phyloP scores from a whole-genome alignment of 2,797 vertebrate species.

The Spinus olivaceus region DNA sequence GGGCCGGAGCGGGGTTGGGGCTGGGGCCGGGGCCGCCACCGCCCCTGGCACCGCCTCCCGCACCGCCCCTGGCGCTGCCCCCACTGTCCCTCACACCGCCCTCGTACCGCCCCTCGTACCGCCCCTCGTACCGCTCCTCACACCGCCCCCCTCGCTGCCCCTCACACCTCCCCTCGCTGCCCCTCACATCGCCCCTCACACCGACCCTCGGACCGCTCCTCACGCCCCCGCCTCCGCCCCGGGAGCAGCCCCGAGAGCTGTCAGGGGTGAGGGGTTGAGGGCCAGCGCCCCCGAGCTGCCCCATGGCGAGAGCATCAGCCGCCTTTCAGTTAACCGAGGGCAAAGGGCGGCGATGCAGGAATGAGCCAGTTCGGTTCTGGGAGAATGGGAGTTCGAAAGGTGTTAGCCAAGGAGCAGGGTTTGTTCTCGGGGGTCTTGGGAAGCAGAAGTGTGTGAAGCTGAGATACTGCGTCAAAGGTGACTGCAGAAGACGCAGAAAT shows the following conservation, averaged over 20 bases:
- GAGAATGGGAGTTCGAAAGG: not conserved
- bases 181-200: accelerated
- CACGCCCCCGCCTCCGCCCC: no score
- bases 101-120: accelerated
- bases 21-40: accelerated
- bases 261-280: no score
- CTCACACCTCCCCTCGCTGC: not conserved
- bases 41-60: no score
- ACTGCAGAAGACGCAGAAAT: not conserved
- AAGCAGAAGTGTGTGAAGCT: not conserved
- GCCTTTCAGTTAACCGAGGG: accelerated
- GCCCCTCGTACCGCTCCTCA: accelerated
- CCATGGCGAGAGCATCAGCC: accelerated
- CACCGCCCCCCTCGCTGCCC: accelerated
- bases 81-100: not conserved
- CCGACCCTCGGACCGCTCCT: accelerated
- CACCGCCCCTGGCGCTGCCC: no score
- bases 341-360: not conserved
- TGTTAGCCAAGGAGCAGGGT: not conserved
- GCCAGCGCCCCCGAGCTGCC: accelerated
- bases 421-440: not conserved
- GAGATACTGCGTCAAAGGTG: not conserved
- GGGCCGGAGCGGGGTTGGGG: accelerated
- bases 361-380: accelerated
- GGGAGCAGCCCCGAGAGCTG: no score